phyloP scores from a whole-genome alignment of 2,888 invertebrate species.

The Melikaiella ostensackeni region DNA sequence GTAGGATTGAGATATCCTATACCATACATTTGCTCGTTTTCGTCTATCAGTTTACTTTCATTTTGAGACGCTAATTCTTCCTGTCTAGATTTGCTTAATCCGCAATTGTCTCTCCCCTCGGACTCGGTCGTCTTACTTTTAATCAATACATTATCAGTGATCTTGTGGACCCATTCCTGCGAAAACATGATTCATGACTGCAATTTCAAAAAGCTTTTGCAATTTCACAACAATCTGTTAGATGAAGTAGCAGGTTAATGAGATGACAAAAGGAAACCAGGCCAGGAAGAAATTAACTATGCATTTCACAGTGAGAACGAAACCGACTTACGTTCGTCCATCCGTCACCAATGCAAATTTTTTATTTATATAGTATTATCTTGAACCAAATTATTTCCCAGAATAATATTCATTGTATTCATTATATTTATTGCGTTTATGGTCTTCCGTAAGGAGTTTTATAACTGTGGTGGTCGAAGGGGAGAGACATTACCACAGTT shows the following conservation, averaged over 20 bases:
- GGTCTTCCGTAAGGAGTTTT: constrained; percentile 31
- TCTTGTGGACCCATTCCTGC: constrained; percentile 76
- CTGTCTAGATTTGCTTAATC: constrained; percentile 56
- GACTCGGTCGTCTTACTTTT: constrained; percentile 66
- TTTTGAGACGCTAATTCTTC: constrained; percentile 46
- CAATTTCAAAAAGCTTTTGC: constrained; percentile 23
- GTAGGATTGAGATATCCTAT: constrained; percentile 74
- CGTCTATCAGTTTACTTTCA: constrained; percentile 60
- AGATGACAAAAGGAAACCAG: constrained; percentile 64
- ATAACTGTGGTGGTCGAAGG: constrained; percentile 52
- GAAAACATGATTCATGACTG: constrained; percentile 69
- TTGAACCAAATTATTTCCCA: constrained; percentile 44
- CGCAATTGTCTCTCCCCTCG: constrained; percentile 74
- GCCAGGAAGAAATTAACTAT: constrained; percentile 64
- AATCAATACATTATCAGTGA: constrained; percentile 72
- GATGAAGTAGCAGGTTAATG: constrained; percentile 65
- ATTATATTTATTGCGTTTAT: constrained; percentile 32
- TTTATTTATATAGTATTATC: constrained; percentile 35
- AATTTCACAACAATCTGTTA: constrained; percentile 53
- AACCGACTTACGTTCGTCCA: constrained; percentile 61
- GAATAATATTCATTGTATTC: constrained; percentile 19
- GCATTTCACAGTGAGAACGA: constrained; percentile 67
- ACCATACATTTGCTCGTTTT: constrained; percentile 64
- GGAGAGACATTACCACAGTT: constrained; percentile 68
- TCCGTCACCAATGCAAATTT: constrained; percentile 69